Evolutionary conservation across 1,140 invertebrate species (phyloP).

Genomic region (Sesamia nonagrioides): DNA sequence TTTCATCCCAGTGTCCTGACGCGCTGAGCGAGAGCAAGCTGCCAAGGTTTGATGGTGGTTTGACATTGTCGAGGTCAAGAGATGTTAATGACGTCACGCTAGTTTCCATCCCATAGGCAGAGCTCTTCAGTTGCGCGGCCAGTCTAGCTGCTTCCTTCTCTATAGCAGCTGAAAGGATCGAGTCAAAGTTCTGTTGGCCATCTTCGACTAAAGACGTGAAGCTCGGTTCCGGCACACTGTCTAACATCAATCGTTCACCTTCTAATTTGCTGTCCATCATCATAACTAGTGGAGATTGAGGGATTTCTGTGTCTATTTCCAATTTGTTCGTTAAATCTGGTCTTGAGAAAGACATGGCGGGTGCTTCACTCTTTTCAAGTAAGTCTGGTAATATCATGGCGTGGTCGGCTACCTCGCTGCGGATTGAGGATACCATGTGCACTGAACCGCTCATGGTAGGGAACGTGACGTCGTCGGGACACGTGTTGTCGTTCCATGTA

Average conservation of each 20-base stretch:
- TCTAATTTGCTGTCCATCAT: conserved; percentile 50
- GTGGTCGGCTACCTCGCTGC: conserved; percentile 88
- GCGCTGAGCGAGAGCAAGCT: conserved; percentile 90
- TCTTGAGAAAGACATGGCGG: conserved; percentile 63
- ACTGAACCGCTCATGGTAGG: conserved; percentile 93
- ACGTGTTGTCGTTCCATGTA: conserved; percentile 93
- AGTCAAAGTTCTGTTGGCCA: conserved; percentile 75
- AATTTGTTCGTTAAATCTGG: conserved; percentile 80
- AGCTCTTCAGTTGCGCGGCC: conserved; percentile 89
- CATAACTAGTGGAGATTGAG: conserved; percentile 42
- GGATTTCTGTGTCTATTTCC: conserved; percentile 63
- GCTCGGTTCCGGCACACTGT: conserved; percentile 72
- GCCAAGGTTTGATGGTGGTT: conserved; percentile 93
- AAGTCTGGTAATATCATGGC: conserved; percentile 76
- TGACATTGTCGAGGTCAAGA: conserved; percentile 92
- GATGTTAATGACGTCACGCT: conserved; percentile 86
- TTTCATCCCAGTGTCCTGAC: conserved; percentile 84
- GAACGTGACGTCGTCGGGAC: conserved; percentile 92
- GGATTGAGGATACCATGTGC: conserved; percentile 90
- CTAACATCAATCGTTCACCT: conserved; percentile 63
- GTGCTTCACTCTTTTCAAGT: conserved; percentile 77
- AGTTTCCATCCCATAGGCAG: conserved; percentile 85
- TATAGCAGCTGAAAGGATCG: conserved; percentile 85
- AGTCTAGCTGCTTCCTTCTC: conserved; percentile 92
- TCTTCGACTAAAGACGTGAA: conserved; percentile 74